A percentile compares a stretch with the other conserved stretches of the same genome.
Evolutionary conservation across 2,797 vertebrate species (phyloP).

Genomic region (Rhabdophis nuchalis): DNA sequence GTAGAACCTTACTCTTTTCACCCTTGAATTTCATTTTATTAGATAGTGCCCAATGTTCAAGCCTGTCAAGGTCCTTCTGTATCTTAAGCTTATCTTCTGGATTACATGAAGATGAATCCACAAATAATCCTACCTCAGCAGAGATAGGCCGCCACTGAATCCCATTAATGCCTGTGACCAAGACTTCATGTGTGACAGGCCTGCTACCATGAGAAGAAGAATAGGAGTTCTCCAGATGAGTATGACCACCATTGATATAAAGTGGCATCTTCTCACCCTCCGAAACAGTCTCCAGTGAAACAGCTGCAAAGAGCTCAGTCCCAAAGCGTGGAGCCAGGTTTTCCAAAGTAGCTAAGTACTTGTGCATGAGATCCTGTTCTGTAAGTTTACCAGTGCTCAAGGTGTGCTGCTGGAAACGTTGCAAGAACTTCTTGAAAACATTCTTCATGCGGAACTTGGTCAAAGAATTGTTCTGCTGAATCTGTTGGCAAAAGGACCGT

Average conservation of each 20-base stretch:
- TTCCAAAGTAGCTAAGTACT: slow-evolving; percentile 89
- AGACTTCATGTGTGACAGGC: slow-evolving; percentile 71
- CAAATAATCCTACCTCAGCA: slow-evolving; percentile 40
- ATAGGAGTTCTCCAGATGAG: background rate
- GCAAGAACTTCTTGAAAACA: slow-evolving; percentile 82
- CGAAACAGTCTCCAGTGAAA: slow-evolving; percentile 63
- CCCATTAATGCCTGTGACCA: slow-evolving; percentile 77
- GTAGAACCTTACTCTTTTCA: too few species aligned
- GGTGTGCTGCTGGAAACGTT: slow-evolving; percentile 80
- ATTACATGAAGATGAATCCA: background rate
- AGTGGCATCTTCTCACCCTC: slow-evolving; percentile 65
- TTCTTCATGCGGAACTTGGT: slow-evolving; percentile 79
- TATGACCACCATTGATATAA: slow-evolving; percentile 47
- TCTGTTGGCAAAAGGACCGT: slow-evolving; percentile 79
- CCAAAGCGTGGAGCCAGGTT: slow-evolving; percentile 79
- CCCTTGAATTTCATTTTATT: too few species aligned
- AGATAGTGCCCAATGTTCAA: too few species aligned
- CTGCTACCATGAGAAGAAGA: background rate
- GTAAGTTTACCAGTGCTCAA: slow-evolving; percentile 70
- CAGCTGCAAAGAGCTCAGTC: slow-evolving; percentile 69
- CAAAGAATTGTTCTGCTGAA: slow-evolving; percentile 75
- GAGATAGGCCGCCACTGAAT: slow-evolving; percentile 77
- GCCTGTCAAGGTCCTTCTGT: too few species aligned
- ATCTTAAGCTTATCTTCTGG: too few species aligned
- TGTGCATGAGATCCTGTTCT: slow-evolving; percentile 81